These are phyloP conservation scores for Bibio marci DNA, from an alignment of 2,888 invertebrate species.

Conservation along the genomic window DNA sequence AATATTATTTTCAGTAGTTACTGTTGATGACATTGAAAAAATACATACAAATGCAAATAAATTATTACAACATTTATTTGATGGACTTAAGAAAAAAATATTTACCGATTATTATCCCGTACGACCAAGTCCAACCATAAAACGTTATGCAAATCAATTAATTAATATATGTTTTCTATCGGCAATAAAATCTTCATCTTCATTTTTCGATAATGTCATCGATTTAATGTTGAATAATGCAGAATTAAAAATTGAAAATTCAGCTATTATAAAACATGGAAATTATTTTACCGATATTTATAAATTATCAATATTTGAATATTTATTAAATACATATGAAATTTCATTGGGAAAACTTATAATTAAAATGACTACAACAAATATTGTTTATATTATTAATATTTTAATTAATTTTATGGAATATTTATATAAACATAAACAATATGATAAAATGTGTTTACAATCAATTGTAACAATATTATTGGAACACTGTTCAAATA, in stretches of 20 bases:
- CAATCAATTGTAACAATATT: slow-evolving; percentile 14
- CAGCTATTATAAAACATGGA: slow-evolving; percentile 18
- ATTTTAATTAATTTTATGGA: slow-evolving; percentile 19
- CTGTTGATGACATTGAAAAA: not conserved
- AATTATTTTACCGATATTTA: slow-evolving; percentile 23
- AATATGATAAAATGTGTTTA: slow-evolving; percentile 8
- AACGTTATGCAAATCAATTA: slow-evolving; percentile 10
- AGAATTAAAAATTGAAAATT: slow-evolving; percentile 5
- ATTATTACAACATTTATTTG: slow-evolving; percentile 10
- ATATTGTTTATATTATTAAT: slow-evolving; percentile 16
- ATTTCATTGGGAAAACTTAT: slow-evolving; percentile 15
- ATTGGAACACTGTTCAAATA: slow-evolving; percentile 10
- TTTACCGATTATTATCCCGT: slow-evolving; percentile 6
- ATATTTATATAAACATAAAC: slow-evolving; percentile 15
- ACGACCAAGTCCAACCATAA: slow-evolving; percentile 8
- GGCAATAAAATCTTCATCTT: slow-evolving; percentile 2
- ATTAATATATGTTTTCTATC: slow-evolving; percentile 10
- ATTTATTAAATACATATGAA: slow-evolving; percentile 11
- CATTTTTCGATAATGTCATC: slow-evolving; percentile 6
- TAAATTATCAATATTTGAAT: slow-evolving; percentile 17
- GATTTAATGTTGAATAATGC: slow-evolving; percentile 9
- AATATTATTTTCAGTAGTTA: too few species aligned
- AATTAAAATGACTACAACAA: slow-evolving; percentile 11
- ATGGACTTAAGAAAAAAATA: slow-evolving; percentile 8
- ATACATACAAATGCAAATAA: not conserved